phyloP scores from a whole-genome alignment of 1,140 invertebrate species.

The silkworm (Bombyx mori) region ASM3026992v2 NC_085122.1:1273501-1274000 shows the following conservation, averaged over 20 bases:
- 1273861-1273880: neutral
- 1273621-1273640: no score
- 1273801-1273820: neutral
- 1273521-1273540: no score
- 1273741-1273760: slow-evolving; percentile 1
- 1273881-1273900: neutral
- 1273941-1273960: neutral
- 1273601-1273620: no score
- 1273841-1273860: neutral
- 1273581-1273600: no score
- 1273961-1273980: neutral
- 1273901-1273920: neutral
- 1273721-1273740: neutral
- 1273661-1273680: no score
- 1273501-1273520: no score
- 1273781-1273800: neutral
- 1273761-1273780: neutral
- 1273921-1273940: neutral
- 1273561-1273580: no score
- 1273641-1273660: no score
- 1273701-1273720: neutral
- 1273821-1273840: neutral
- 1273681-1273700: neutral
- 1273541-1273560: no score
- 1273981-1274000: neutral